Base-by-base conservation (phyloP, 1,140 invertebrate species). In the Polyergus mexicanus region DNA sequence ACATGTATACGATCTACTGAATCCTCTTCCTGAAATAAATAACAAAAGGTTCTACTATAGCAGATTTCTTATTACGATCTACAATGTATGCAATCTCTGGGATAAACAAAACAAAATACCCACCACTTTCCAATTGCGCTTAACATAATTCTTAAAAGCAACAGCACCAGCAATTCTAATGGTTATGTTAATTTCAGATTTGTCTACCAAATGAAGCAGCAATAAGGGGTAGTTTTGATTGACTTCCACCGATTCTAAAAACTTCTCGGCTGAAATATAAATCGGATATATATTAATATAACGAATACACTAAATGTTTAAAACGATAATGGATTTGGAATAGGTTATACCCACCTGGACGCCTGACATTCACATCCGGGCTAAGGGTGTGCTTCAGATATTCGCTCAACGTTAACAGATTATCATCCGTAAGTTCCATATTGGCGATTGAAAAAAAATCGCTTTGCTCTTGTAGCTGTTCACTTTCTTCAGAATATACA, bases 141-240 rank as follows among this genome's bases (percentile, higher is more conserved):
- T 99, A 7, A 99, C 97, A 94, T 97, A 99, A 95, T 99, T 99
- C 94, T 99, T 99, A 92, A 99, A 99, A 19, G 98, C 97, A 89
- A 99, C 97, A 62, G 98, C 97, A 65, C 98, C 98, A 54, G 98
- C 97, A 60, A 99, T 96, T 91, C 98, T 96, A 66, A 99, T 97
- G 7, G 97, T 98, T 85, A 97, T 94, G 88, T 98, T 97, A 35
- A 97, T 95, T 88, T 97, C 96, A 38, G 96, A 93, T 91, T 98
- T 98, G 86, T 98, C 97, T 75, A 99, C 96, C 10, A 99, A 95
- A 91, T 98, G 96, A 2, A 99, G 95, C 32, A 99, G 94, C 28
- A 99, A 94, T 8, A 99, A 95, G 0, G 98, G 97, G 96, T 99
- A 99, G 94, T 99, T 98, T 92, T 98, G 97, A 94, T 99, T 99